Percentiles rank a stretch among this genome's conserved stretches.
phyloP scores from a whole-genome alignment of 2,888 invertebrate species.

The Protula sp. region DNA sequence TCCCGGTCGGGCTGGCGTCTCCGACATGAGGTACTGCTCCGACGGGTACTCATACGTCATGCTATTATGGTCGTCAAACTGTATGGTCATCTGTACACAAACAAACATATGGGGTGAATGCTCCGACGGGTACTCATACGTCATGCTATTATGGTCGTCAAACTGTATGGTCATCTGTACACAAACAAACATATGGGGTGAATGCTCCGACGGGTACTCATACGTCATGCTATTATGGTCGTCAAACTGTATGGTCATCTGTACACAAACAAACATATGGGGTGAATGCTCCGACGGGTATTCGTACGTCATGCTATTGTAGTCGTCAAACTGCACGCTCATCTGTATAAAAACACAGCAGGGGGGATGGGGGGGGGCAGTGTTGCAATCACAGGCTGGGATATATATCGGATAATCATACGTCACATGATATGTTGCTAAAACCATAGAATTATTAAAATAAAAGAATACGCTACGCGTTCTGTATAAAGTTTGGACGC shows the following conservation, averaged over 20 bases:
- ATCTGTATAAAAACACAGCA: too few relatives aligned
- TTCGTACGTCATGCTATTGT: constrained; percentile 80
- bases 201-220: constrained; percentile 91
- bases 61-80: constrained; percentile 82
- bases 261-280: too few relatives aligned
- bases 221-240: constrained; percentile 80
- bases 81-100: constrained; percentile 84
- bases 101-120: neutral
- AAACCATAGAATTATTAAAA: too few relatives aligned
- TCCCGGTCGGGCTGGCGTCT: constrained; percentile 16
- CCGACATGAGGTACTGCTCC: constrained; percentile 66
- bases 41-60: constrained; percentile 90
- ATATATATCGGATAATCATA: too few relatives aligned
- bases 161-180: constrained; percentile 87
- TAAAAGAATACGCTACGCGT: too few relatives aligned
- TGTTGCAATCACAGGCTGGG: too few relatives aligned
- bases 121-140: constrained; percentile 88
- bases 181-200: too few relatives aligned
- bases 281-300: constrained; percentile 92
- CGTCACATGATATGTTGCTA: too few relatives aligned
- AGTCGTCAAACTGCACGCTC: constrained; percentile 84
- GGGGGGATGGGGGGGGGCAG: too few relatives aligned
- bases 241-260: constrained; percentile 85
- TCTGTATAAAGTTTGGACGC: too few relatives aligned
- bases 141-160: constrained; percentile 78